phyloP scores from a whole-genome alignment of 2,113 vertebrate genomes.

The Trichomycterus rosablanca region DNA sequence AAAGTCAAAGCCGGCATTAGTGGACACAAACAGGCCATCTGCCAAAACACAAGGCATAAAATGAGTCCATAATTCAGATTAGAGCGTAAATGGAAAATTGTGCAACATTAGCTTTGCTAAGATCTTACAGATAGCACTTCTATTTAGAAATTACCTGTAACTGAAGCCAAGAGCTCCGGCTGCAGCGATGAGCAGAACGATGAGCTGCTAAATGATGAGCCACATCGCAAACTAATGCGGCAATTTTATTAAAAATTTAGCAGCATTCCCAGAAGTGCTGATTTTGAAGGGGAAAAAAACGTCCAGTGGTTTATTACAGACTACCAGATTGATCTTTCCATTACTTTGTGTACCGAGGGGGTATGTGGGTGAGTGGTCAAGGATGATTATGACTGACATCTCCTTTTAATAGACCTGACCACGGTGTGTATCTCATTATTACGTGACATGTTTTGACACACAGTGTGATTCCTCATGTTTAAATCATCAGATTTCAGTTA shows the following conservation, averaged over 20 bases:
- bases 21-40: no score
- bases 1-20: no score
- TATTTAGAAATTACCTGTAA: slow-evolving; percentile 15
- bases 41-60: neutral
- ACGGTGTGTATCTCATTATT: no score
- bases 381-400: slow-evolving; percentile 21
- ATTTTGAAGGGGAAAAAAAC: neutral
- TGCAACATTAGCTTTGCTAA: neutral
- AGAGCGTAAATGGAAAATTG: neutral
- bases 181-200: neutral
- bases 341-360: slow-evolving; percentile 1
- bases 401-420: slow-evolving; percentile 1
- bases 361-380: neutral
- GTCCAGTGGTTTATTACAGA: slow-evolving; percentile 8
- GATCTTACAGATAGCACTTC: slow-evolving; percentile 3
- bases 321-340: neutral
- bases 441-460: neutral
- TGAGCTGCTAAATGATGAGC: neutral
- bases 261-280: slow-evolving; percentile 1
- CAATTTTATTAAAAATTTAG: slow-evolving; percentile 14
- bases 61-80: neutral
- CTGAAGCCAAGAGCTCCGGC: neutral
- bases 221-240: neutral
- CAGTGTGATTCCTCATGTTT: neutral
- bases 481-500: neutral